phyloP scores from a whole-genome alignment of 1,140 invertebrate species.

The Ips typographus region DNA sequence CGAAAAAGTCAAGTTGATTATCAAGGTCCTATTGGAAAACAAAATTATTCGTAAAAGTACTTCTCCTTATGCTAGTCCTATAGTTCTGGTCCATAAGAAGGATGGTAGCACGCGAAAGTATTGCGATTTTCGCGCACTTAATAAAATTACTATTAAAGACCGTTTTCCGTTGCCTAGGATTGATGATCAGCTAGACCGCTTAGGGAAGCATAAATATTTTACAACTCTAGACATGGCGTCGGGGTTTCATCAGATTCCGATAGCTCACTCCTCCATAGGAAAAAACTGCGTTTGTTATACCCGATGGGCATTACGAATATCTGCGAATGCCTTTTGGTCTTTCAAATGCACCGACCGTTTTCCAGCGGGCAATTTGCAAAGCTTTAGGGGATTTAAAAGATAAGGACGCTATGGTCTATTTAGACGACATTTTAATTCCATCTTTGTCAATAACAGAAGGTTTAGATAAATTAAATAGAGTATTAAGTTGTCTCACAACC shows the following conservation, averaged over 20 bases:
- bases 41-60: slow-evolving; percentile 48
- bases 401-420: slow-evolving; percentile 28
- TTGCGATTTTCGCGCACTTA: slow-evolving; percentile 49
- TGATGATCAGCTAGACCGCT: slow-evolving; percentile 2
- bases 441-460: no score
- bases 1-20: slow-evolving; percentile 20
- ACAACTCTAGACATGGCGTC: slow-evolving; percentile 34
- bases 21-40: slow-evolving; percentile 40
- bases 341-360: slow-evolving; percentile 50
- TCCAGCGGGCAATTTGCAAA: slow-evolving; percentile 51
- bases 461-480: no score
- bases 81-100: slow-evolving; percentile 50
- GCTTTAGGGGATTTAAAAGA: slow-evolving; percentile 44
- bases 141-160: slow-evolving; percentile 46
- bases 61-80: slow-evolving; percentile 48
- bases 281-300: slow-evolving; percentile 43
- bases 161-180: slow-evolving; percentile 51
- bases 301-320: slow-evolving; percentile 53
- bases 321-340: slow-evolving; percentile 53
- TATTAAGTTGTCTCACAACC: no score
- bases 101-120: slow-evolving; percentile 47
- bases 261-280: slow-evolving; percentile 47
- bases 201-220: slow-evolving; percentile 3
- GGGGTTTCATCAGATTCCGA: slow-evolving; percentile 41
- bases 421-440: no score